phyloP scores from a whole-genome alignment of 1,140 invertebrate species.

The Holotrichia oblita region DNA sequence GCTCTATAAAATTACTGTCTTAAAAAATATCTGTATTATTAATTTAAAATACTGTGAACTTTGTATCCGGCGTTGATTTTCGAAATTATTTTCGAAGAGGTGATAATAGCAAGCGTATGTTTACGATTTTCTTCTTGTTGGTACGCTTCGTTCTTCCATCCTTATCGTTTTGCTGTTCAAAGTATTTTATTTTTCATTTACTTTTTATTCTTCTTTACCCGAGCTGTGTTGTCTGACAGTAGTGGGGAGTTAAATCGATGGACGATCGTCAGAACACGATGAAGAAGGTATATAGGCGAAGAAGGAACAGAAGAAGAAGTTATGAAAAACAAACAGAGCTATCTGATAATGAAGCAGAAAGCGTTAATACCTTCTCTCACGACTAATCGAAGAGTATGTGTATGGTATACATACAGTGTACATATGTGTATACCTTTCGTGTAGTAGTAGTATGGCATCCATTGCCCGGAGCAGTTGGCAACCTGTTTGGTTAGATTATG shows the following conservation, averaged over 20 bases:
- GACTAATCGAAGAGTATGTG: slow-evolving; percentile 33
- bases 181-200: neutral
- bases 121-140: neutral
- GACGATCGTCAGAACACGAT: slow-evolving; percentile 4
- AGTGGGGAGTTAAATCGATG: slow-evolving; percentile 1
- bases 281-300: neutral
- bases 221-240: neutral
- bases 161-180: neutral
- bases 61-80: neutral
- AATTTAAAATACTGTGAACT: too few relatives aligned
- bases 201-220: neutral
- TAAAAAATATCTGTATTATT: too few relatives aligned
- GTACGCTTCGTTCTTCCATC: neutral
- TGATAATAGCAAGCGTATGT: neutral
- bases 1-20: neutral
- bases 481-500: slow-evolving; percentile 36
- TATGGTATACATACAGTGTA: neutral
- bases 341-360: slow-evolving; percentile 37
- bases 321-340: slow-evolving; percentile 38
- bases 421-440: neutral
- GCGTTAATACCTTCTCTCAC: slow-evolving; percentile 29
- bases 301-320: neutral
- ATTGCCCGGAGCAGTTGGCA: slow-evolving; percentile 26
- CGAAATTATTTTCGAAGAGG: neutral
- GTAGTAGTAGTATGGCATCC: slow-evolving; percentile 31